Evolutionary conservation across 2,797 vertebrate species (phyloP).

Genomic region (Cyclura pinguis): DNA sequence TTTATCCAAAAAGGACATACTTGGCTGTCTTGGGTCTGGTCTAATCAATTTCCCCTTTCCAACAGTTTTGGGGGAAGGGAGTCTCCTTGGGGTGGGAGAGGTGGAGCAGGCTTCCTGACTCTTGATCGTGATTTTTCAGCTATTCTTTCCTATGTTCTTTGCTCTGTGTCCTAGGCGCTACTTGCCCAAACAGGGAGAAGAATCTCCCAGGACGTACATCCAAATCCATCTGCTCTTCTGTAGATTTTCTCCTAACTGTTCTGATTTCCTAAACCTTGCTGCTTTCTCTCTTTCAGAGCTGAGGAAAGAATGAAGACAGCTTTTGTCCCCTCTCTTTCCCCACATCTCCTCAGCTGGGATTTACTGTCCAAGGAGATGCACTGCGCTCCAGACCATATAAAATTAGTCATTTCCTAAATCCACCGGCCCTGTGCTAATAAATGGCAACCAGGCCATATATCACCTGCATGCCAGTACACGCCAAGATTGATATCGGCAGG

Average conservation of each 20-base stretch:
- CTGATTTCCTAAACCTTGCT: neutral
- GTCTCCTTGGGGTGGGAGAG: neutral
- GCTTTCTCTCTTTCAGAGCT: neutral
- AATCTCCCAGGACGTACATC: neutral
- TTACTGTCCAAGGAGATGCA: constrained; percentile 39
- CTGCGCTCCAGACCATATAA: constrained; percentile 29
- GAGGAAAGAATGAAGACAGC: constrained; percentile 10
- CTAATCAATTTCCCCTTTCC: too few species aligned
- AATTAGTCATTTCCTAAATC: constrained; percentile 51
- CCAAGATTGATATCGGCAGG: constrained; percentile 59
- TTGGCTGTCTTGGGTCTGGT: neutral
- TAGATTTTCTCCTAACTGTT: neutral
- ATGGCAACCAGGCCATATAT: constrained; percentile 41
- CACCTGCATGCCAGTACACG: constrained; percentile 36
- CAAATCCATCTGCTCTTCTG: neutral
- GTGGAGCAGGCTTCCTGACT: neutral
- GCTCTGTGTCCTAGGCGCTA: neutral
- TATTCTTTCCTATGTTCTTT: neutral
- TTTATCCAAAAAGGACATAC: neutral
- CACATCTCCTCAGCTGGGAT: constrained; percentile 34
- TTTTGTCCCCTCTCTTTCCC: neutral
- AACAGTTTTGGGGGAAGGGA: neutral
- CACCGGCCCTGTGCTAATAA: constrained; percentile 31
- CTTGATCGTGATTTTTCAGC: neutral
- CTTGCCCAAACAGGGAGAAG: neutral